A percentile compares a stretch with the other conserved stretches of the same genome.
These are phyloP conservation scores for Sthenelais limicola DNA, from an alignment of 2,888 invertebrate genomes.

Conservation along the genomic window DNA sequence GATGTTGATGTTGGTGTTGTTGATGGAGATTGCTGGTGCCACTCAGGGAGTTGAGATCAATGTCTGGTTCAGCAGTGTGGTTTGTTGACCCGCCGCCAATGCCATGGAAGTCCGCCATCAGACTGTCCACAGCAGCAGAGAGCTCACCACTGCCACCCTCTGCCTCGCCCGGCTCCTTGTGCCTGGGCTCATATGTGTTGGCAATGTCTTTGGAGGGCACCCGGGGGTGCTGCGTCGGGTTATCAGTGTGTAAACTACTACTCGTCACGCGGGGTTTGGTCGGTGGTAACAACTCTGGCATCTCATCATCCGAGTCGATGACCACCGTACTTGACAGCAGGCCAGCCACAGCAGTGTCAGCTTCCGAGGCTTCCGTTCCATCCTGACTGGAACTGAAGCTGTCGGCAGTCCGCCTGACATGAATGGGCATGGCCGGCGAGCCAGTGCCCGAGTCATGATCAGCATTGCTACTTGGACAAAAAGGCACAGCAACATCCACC, in stretches of 20 bases:
- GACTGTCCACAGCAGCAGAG: conserved; percentile 22
- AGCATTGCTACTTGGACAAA: not conserved
- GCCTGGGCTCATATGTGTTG: not conserved
- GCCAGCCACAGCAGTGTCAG: conserved; percentile 32
- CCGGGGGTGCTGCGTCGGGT: not conserved
- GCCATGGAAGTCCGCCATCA: conserved; percentile 10
- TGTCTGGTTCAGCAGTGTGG: not conserved
- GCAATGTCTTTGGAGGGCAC: too few species aligned
- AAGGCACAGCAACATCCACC: conserved; percentile 14
- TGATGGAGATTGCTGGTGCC: not conserved
- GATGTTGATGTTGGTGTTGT: not conserved
- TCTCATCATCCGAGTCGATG: conserved; percentile 1
- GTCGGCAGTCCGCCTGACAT: not conserved
- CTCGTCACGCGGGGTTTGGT: not conserved
- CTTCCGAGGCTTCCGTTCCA: conserved; percentile 33
- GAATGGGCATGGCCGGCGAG: too few species aligned
- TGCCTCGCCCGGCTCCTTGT: not conserved
- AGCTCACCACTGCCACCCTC: not conserved
- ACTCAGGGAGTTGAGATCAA: not conserved
- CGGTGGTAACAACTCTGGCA: conserved; percentile 21
- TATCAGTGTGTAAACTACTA: conserved; percentile 7
- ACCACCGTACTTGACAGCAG: conserved; percentile 25
- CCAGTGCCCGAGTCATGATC: not conserved
- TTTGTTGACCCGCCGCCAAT: not conserved
- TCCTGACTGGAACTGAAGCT: conserved; percentile 26